Evolutionary conservation across 2,888 invertebrate genomes (phyloP), one percentile per base, ranked within the genome.

Genomic region (Callyntrura guangdongensis): DNA sequence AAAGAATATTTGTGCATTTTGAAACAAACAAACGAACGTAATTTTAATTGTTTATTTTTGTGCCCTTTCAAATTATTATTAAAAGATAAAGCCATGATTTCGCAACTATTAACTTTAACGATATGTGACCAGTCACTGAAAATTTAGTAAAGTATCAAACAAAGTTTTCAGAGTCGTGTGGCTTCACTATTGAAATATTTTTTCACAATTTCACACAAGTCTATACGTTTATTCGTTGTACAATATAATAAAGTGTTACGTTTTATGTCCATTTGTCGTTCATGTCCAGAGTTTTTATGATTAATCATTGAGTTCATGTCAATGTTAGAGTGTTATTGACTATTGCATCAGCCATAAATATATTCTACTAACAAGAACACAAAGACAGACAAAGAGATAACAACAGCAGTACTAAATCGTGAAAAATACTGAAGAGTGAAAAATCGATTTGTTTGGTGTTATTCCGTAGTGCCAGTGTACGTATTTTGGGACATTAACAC

Each of bases 61-160:
- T 36, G 36, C 36, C 36, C 36, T 36, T 77, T 25, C n/a, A 11
- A 25, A 53, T 67, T 25, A 49, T 53, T 12, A 25, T 77, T 77
- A 2, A 79, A 79, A 79, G 25, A 79, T n/a, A 49, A 84, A 67
- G 53, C 67, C 64, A 84, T 84, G 64, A 67, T 67, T 69, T 27
- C 64, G 22, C n/a, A 69, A 69, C 22, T 49, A 27, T 25, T 25
- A 49, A 14, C 14, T 20, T 8, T 67, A 69, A 69, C 53, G 47
- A 69, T 84, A 69, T 84, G 84, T 83, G 84, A 84, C 36, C 67
- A 25, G n/a, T 84, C 69, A 27, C 69, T 49, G 83, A 45, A 83
- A 27, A 47, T 22, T 69, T 84, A 53, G 14, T 79, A 59, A 79
- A 59, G 69, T 14, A 22, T n/a, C 17, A 22, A 36, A 59, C 0